phyloP scores from a whole-genome alignment of 2,797 vertebrate species.

The Corythornis leucogaster region DNA sequence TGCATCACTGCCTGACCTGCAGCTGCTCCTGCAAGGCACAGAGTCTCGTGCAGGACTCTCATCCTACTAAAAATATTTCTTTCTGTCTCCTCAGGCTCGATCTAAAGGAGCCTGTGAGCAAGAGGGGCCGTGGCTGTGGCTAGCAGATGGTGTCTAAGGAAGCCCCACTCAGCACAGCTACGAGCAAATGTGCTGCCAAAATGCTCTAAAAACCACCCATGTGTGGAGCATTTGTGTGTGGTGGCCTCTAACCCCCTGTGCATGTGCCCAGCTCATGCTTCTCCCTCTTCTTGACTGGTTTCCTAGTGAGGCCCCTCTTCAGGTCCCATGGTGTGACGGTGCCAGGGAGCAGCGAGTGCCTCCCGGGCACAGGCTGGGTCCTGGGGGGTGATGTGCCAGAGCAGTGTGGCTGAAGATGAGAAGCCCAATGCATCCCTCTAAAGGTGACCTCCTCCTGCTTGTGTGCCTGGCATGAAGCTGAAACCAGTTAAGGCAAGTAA shows the following conservation, averaged over 20 bases:
- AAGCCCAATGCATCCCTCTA: accelerated
- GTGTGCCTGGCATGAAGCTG: accelerated
- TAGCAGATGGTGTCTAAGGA: accelerated
- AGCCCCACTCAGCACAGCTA: accelerated
- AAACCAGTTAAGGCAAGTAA: background rate
- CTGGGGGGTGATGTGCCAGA: accelerated
- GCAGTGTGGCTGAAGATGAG: accelerated
- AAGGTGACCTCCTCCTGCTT: background rate
- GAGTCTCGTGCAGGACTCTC: background rate
- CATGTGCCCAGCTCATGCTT: background rate
- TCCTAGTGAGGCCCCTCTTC: background rate
- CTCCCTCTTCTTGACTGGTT: background rate
- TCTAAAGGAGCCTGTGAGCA: accelerated
- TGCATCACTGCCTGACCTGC: background rate
- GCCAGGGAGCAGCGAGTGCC: accelerated
- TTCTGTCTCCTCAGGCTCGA: background rate
- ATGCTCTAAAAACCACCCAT: accelerated
- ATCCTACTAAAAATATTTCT: background rate
- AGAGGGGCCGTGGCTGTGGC: background rate
- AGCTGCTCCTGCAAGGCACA: accelerated
- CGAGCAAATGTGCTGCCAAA: background rate
- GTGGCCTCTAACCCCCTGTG: accelerated
- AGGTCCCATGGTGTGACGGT: accelerated
- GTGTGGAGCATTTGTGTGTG: accelerated
- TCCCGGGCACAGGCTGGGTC: background rate